Evolutionary conservation across 2,888 invertebrate genomes (phyloP).

Genomic region (Drosophila recens): DNA sequence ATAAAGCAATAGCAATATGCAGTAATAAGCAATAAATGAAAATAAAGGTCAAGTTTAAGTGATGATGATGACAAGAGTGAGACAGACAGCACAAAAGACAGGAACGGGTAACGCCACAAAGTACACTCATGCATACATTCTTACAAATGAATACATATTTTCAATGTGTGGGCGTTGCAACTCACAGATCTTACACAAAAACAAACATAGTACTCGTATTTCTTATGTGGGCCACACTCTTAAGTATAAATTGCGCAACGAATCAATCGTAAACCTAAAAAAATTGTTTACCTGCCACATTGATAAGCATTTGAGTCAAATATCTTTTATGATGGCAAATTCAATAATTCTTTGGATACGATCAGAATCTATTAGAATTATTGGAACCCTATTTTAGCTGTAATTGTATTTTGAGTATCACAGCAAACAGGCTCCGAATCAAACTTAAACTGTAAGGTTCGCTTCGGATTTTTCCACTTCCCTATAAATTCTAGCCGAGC

Average conservation of each 20-base stretch:
- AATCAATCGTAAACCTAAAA: slow-evolving; percentile 33
- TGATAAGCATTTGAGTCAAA: slow-evolving; percentile 2
- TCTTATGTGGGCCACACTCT: slow-evolving; percentile 35
- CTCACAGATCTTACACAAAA: slow-evolving; percentile 18
- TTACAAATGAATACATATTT: slow-evolving; percentile 2
- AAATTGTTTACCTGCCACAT: slow-evolving; percentile 20
- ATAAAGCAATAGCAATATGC: slow-evolving; percentile 45
- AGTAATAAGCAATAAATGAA: slow-evolving; percentile 74
- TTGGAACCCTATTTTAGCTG: neutral
- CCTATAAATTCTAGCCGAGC: neutral
- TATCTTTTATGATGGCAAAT: slow-evolving; percentile 3
- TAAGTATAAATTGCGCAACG: slow-evolving; percentile 49
- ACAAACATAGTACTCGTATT: slow-evolving; percentile 5
- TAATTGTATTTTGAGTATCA: neutral
- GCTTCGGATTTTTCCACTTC: neutral
- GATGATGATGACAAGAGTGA: slow-evolving; percentile 30
- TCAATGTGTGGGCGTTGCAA: slow-evolving; percentile 42
- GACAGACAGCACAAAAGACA: neutral
- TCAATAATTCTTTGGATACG: neutral
- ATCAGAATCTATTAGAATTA: neutral
- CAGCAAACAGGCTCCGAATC: no score
- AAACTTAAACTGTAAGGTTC: no score
- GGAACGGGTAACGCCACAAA: neutral
- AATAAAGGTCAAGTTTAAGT: slow-evolving; percentile 78
- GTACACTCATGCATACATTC: slow-evolving; percentile 19